Conservation (phyloP, 1,140 invertebrate genomes). For the Sminthurinus signatus region DNA sequence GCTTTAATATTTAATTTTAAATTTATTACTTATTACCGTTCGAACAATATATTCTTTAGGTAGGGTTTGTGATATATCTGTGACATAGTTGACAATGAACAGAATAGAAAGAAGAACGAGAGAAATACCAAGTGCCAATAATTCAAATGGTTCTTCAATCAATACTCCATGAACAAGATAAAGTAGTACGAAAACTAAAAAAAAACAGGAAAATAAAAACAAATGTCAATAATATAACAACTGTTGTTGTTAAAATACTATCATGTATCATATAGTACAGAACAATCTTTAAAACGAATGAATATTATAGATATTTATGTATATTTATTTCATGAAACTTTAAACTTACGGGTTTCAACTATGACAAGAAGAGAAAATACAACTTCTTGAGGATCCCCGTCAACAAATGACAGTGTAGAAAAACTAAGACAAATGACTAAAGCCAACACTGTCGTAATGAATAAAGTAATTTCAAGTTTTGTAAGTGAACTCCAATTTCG, state of each 20-base stretch:
- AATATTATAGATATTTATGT: background rate
- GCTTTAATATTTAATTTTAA: background rate
- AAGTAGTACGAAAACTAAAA: slow-evolving; percentile 29
- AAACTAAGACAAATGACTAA: slow-evolving; percentile 21
- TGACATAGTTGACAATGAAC: slow-evolving; percentile 28
- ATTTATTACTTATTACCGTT: background rate
- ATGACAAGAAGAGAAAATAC: slow-evolving; percentile 29
- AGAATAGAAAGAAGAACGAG: slow-evolving; percentile 23
- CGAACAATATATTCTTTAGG: background rate
- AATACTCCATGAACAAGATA: slow-evolving; percentile 39
- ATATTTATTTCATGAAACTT: too few relatives aligned
- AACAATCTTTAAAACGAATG: background rate
- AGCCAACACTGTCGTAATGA: slow-evolving; percentile 4
- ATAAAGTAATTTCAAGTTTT: slow-evolving; percentile 26
- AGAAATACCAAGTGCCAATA: slow-evolving; percentile 9
- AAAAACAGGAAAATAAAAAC: background rate
- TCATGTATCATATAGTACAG: background rate
- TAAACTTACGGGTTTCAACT: slow-evolving; percentile 25
- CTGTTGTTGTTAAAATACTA: too few relatives aligned
- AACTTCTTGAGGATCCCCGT: slow-evolving; percentile 15
- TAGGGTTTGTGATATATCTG: background rate
- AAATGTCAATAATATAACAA: too few relatives aligned
- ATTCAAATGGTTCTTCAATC: slow-evolving; percentile 38
- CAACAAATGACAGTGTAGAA: slow-evolving; percentile 19
- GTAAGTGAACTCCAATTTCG: slow-evolving; percentile 22